phyloP scores from a whole-genome alignment of 2,797 vertebrate genomes.

The Atherinosoma microstoma region DNA sequence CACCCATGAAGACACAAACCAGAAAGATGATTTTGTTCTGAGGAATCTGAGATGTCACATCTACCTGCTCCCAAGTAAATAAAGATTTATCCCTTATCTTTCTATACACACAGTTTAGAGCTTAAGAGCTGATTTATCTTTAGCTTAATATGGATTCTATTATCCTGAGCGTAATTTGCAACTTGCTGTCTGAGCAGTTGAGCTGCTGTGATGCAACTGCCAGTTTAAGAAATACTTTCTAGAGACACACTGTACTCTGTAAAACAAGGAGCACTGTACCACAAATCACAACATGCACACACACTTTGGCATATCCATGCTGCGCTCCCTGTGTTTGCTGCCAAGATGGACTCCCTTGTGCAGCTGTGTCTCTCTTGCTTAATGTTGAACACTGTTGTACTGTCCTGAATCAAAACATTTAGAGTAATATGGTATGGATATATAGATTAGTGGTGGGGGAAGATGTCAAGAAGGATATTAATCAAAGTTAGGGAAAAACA shows the following conservation, averaged over 20 bases:
- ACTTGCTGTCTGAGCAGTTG: constrained; percentile 11
- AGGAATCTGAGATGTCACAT: constrained; percentile 2
- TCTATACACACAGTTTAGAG: background rate
- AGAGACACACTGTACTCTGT: constrained; percentile 1
- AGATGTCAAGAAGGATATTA: background rate
- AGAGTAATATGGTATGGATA: background rate
- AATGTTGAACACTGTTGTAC: constrained; percentile 26
- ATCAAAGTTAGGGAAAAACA: constrained; percentile 4
- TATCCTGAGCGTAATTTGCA: background rate
- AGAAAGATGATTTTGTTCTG: background rate
- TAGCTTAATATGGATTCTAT: constrained; percentile 6
- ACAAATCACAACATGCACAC: constrained; percentile 28
- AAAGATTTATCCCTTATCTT: background rate
- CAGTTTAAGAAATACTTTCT: constrained; percentile 22
- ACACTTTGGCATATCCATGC: constrained; percentile 23
- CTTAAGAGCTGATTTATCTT: background rate
- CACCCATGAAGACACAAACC: background rate
- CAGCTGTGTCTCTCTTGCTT: constrained; percentile 33
- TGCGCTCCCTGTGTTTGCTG: constrained; percentile 15
- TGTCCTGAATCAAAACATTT: background rate
- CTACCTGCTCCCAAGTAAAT: background rate
- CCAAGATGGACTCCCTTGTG: constrained; percentile 25
- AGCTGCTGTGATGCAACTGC: constrained; percentile 17
- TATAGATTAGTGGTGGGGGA: background rate
- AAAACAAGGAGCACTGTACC: constrained; percentile 1